These are phyloP conservation scores for Hedychridium roseum DNA, from an alignment of 2,888 invertebrate genomes.

Conservation along the genomic window DNA sequence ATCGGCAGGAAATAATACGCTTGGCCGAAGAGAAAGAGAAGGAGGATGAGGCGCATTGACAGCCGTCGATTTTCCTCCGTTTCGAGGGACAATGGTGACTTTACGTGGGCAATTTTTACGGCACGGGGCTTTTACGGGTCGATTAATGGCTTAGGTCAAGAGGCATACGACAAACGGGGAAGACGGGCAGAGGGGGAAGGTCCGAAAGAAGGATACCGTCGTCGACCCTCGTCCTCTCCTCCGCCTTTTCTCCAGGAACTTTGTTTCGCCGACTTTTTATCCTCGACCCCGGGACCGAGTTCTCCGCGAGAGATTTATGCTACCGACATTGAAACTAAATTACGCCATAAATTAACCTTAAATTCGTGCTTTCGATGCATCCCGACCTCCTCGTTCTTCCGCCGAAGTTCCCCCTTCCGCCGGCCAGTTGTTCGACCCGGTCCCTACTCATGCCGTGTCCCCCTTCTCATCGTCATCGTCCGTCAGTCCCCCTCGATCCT, in stretches of 20 bases:
- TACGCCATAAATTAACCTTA: constrained; percentile 46
- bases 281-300: constrained; percentile 27
- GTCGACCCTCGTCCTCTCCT: constrained; percentile 3
- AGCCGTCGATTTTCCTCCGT: too few relatives aligned
- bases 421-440: not conserved
- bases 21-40: too few relatives aligned
- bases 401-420: too few relatives aligned
- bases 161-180: not conserved
- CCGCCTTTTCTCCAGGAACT: constrained; percentile 19
- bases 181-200: constrained; percentile 1
- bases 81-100: too few relatives aligned
- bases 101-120: too few relatives aligned
- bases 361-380: constrained; percentile 32
- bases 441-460: too few relatives aligned
- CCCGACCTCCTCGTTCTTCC: constrained; percentile 10
- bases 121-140: too few relatives aligned
- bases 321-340: constrained; percentile 45
- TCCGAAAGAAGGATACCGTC: constrained; percentile 16
- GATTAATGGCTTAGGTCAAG: too few relatives aligned
- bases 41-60: too few relatives aligned
- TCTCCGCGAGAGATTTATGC: constrained; percentile 40
- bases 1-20: too few relatives aligned
- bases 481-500: constrained; percentile 2
- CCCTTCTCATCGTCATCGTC: not conserved
- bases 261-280: constrained; percentile 33